Evolutionary conservation across 1,140 invertebrate species (phyloP).

Genomic region (Amphibalanus amphitrite): DNA sequence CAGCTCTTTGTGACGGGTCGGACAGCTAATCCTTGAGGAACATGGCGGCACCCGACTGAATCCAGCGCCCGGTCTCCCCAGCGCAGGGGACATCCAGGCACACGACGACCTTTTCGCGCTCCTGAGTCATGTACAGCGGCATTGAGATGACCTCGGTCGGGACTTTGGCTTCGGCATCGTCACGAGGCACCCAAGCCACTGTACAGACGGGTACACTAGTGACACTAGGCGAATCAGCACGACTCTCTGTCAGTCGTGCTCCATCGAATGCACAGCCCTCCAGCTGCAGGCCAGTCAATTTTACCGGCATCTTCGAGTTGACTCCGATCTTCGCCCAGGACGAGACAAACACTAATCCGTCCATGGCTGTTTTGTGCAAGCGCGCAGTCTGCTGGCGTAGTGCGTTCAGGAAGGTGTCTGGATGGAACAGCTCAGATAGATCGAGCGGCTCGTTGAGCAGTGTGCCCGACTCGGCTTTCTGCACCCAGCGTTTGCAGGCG

Average conservation of each 20-base stretch:
- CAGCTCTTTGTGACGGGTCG: too few relatives aligned
- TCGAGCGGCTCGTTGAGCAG: conserved; percentile 40
- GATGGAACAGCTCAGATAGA: conserved; percentile 54
- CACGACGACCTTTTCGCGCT: conserved; percentile 17
- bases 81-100: conserved; percentile 13
- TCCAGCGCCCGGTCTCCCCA: not conserved
- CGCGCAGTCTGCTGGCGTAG: conserved; percentile 60
- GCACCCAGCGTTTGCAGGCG: conserved; percentile 31
- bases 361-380: conserved; percentile 39
- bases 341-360: conserved; percentile 38
- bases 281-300: conserved; percentile 39
- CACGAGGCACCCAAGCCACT: conserved; percentile 42
- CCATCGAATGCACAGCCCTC: conserved; percentile 52
- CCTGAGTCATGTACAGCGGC: conserved; percentile 10
- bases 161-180: conserved; percentile 19
- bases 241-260: conserved; percentile 34
- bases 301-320: conserved; percentile 26
- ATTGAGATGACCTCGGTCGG: not conserved
- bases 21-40: not conserved
- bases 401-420: conserved; percentile 62
- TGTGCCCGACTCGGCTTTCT: conserved; percentile 26
- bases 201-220: conserved; percentile 37
- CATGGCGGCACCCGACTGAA: not conserved
- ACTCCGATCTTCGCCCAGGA: conserved; percentile 29
- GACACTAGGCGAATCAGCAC: conserved; percentile 39